A percentile compares a stretch with the other conserved stretches of the same genome.
phyloP scores from a whole-genome alignment of 1,140 invertebrate genomes.

The Atopsyche davidsoni region DNA sequence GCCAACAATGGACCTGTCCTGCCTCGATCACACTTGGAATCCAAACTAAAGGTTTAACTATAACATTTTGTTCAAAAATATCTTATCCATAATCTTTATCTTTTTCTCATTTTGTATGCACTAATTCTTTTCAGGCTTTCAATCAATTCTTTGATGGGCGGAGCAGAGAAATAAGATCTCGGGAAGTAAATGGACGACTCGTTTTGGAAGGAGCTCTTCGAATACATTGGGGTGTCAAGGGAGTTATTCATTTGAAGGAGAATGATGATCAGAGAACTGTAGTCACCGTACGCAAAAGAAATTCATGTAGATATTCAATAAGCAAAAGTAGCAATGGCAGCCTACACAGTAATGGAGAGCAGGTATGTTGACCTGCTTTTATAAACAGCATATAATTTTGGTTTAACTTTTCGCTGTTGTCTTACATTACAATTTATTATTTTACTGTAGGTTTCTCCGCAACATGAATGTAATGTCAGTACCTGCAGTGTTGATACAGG shows the following conservation, averaged over 20 bases:
- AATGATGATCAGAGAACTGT: constrained; percentile 77
- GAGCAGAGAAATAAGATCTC: constrained; percentile 66
- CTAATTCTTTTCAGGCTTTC: constrained; percentile 39
- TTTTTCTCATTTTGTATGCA: not conserved
- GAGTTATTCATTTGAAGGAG: constrained; percentile 80
- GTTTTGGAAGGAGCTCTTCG: constrained; percentile 73
- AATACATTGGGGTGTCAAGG: constrained; percentile 80
- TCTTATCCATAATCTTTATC: not conserved
- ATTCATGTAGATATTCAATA: constrained; percentile 60
- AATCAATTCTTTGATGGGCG: constrained; percentile 78
- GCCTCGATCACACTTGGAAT: constrained; percentile 66
- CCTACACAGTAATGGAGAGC: not conserved
- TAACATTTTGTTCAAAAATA: constrained; percentile 24
- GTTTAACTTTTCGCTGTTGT: not conserved
- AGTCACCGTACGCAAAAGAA: constrained; percentile 62
- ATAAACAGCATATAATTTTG: not conserved
- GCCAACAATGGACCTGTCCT: constrained; percentile 35
- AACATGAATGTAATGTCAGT: constrained; percentile 8
- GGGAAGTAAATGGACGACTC: constrained; percentile 72
- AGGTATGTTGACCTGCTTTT: not conserved
- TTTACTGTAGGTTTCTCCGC: constrained; percentile 10
- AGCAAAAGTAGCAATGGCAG: constrained; percentile 39
- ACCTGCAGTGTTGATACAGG: constrained; percentile 22
- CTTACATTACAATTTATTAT: not conserved
- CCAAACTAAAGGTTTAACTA: constrained; percentile 58